Percentiles rank a stretch among this genome's conserved stretches.
Evolutionary conservation across 2,797 vertebrate genomes (phyloP).

Genomic region (Phaenicophaeus curvirostris): DNA sequence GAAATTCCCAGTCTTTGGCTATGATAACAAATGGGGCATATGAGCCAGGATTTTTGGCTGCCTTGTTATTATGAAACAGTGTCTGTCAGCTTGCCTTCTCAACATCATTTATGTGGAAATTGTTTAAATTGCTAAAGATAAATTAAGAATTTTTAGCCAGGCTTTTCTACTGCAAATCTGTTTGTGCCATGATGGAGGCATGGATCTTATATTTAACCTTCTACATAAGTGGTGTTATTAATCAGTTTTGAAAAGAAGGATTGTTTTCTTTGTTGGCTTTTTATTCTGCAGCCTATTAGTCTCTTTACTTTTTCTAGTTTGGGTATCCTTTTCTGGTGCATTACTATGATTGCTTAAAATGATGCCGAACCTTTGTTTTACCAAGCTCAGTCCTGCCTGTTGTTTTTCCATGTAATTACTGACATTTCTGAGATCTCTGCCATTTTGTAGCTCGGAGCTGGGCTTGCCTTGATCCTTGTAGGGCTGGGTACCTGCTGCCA

Average conservation of each 20-base stretch:
- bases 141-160: not conserved
- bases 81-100: slow-evolving; percentile 24
- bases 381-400: not conserved
- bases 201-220: not conserved
- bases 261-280: not conserved
- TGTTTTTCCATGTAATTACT: fast-evolving
- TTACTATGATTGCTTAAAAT: not conserved
- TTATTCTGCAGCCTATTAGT: not conserved
- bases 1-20: slow-evolving; percentile 49
- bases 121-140: slow-evolving; percentile 2
- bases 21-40: slow-evolving; percentile 42
- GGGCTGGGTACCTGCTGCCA: not conserved
- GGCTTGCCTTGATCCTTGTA: not conserved
- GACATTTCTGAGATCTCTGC: not conserved
- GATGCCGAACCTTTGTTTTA: not conserved
- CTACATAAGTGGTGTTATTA: not conserved
- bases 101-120: not conserved
- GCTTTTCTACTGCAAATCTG: not conserved
- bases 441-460: not conserved
- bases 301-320: not conserved
- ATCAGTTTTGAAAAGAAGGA: not conserved
- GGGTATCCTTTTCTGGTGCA: not conserved
- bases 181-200: not conserved
- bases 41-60: slow-evolving; percentile 34
- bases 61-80: not conserved